Percentiles rank a stretch among this genome's conserved stretches.
Evolutionary conservation across 1,140 invertebrate genomes (phyloP).

Genomic region (Gonatopus flavifemur): DNA sequence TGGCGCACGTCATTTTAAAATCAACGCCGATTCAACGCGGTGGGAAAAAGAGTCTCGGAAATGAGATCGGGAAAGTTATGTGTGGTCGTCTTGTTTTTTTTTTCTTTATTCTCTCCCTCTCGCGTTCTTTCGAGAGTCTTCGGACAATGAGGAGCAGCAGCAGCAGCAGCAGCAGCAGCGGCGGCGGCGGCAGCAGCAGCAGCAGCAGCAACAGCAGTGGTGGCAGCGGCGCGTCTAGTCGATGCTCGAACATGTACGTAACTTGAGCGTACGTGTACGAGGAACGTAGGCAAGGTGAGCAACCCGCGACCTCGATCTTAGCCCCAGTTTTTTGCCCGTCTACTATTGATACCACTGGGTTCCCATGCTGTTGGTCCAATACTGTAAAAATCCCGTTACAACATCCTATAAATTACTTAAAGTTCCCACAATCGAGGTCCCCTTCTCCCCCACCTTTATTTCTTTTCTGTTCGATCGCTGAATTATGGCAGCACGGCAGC

Average conservation of each 20-base stretch:
- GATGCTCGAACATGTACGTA: constrained; percentile 25
- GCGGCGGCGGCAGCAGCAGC: no score
- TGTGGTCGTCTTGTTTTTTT: no score
- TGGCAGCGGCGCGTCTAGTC: no score
- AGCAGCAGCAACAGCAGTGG: background rate
- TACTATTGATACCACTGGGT: no score
- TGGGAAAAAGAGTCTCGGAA: no score
- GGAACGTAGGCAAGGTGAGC: constrained; percentile 43
- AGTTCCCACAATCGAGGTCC: constrained; percentile 38
- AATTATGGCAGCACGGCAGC: no score
- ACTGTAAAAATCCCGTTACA: constrained; percentile 44
- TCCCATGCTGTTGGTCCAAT: constrained; percentile 45
- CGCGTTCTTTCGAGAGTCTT: constrained; percentile 10
- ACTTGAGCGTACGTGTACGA: constrained; percentile 41
- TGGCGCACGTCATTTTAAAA: no score
- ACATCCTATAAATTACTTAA: constrained; percentile 48
- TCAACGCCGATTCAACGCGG: no score
- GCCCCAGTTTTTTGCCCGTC: constrained; percentile 45
- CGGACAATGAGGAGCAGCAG: background rate
- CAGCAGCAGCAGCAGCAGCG: background rate
- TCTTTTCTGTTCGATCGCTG: background rate
- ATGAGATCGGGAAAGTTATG: background rate
- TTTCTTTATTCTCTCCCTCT: no score
- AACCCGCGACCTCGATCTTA: constrained; percentile 47
- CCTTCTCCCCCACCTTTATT: constrained; percentile 10